These are phyloP conservation scores for Salmo trutta DNA, from an alignment of 2,797 vertebrate species.

Conservation along the genomic window DNA sequence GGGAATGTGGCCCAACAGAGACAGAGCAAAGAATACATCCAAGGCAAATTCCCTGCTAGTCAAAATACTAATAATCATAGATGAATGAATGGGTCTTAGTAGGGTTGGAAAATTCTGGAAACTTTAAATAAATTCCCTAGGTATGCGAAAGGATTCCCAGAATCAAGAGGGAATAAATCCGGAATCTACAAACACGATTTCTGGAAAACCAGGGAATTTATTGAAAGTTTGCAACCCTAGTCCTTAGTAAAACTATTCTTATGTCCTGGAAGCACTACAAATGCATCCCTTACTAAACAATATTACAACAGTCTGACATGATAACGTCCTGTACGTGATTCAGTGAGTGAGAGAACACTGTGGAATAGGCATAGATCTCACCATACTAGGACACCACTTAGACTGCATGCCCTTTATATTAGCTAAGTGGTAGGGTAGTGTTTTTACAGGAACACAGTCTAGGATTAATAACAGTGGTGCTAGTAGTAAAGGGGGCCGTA, in stretches of 20 bases:
- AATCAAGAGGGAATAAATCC: too few species aligned
- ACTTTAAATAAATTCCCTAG: too few species aligned
- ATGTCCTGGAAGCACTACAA: slow-evolving; percentile 29
- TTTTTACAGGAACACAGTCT: slow-evolving; percentile 16
- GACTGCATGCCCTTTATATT: too few species aligned
- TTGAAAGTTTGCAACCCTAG: too few species aligned
- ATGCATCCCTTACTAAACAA: slow-evolving; percentile 16
- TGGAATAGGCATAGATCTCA: slow-evolving; percentile 4
- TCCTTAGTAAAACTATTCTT: not conserved
- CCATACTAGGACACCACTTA: too few species aligned
- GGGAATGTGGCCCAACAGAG: not conserved
- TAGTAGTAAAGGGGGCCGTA: slow-evolving; percentile 24
- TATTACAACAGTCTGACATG: slow-evolving; percentile 27
- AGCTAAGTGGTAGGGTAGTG: not conserved
- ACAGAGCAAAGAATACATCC: not conserved
- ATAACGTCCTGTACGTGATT: slow-evolving; percentile 16
- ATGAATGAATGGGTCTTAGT: not conserved
- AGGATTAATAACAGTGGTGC: slow-evolving; percentile 49
- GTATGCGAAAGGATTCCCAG: too few species aligned
- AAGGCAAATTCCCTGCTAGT: too few species aligned
- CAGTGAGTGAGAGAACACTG: slow-evolving; percentile 13
- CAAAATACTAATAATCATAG: not conserved
- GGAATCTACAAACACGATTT: too few species aligned
- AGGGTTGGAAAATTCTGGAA: too few species aligned
- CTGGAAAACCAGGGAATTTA: too few species aligned